Evolutionary conservation across 92 coral and sea anemone genomes (phyloP), one percentile per base, ranked within the genome.

Genomic region (Epizoanthus stellaris): DNA sequence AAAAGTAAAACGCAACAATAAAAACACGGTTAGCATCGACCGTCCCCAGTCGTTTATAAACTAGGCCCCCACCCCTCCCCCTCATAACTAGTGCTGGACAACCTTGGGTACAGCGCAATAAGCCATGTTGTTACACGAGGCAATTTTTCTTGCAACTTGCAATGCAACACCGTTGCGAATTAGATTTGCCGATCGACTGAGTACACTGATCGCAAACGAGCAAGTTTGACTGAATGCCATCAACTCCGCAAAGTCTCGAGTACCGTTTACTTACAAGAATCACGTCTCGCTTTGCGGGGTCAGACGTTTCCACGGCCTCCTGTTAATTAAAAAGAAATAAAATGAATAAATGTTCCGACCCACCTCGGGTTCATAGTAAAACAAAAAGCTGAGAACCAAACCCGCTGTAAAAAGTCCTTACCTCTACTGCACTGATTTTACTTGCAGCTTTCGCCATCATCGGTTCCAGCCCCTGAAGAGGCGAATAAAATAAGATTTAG

Each of bases 401-500:
- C 14, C n/a, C n/a, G n/a, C 11, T 49, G 56, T 49, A 13, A 1
- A 8, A 49, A 2, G 0, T 14, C 4, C 90, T 61, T 73, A 94
- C 98, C 98, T 94, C 93, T 42, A 76, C 69, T 36, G 95, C 84
- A 68, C 90, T 87, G 6, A 94, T 91, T 92, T 94, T 94, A 43
- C 75, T 89, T 1, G 95, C 92, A 5, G 92, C 98, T 66, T 94
- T 94, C 3, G 88, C 87, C 93, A 94, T 94, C 98, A 94, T 94
- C 34, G 98, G 91, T 65, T 94, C 98, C 68, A 94, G 58, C 0
- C 98, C 95, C 98, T 94, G 74, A 36, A 75, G 57, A 68, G 20
- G 11, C 73, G 59, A 81, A 60, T 17, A 38, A 17, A 68, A 4
- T 36, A 15, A 3, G 42, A 67, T 30, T 67, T 9, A 13, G 10